phyloP scores from a whole-genome alignment of 2,113 vertebrate genomes.

The Caretta caretta region DNA sequence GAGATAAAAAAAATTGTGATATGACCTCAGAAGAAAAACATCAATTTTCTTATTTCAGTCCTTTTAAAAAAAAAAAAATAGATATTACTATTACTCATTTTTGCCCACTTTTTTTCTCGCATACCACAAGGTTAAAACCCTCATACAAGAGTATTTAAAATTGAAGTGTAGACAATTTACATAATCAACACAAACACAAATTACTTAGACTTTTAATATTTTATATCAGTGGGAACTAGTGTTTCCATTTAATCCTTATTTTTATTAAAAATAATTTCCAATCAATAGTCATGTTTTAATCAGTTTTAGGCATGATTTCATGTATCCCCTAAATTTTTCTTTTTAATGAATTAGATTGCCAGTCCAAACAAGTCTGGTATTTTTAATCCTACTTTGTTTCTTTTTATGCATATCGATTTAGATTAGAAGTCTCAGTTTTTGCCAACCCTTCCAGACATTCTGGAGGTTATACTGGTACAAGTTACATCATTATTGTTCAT shows the following conservation, averaged over 20 bases:
- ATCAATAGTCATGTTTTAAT: conserved; percentile 8
- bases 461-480: conserved; percentile 47
- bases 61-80: too few relatives aligned
- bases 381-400: conserved; percentile 52
- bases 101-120: neutral
- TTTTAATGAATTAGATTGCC: conserved; percentile 61
- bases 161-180: neutral
- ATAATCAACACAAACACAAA: neutral
- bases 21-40: neutral
- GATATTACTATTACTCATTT: neutral
- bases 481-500: conserved; percentile 49
- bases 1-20: neutral
- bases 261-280: neutral
- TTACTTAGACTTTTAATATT: neutral
- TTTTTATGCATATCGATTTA: conserved; percentile 64
- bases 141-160: neutral
- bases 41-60: neutral
- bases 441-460: conserved; percentile 67
- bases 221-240: neutral
- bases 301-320: conserved; percentile 53
- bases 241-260: neutral
- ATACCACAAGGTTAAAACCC: neutral
- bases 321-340: conserved; percentile 29
- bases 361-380: conserved; percentile 53
- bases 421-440: conserved; percentile 53